phyloP scores from a whole-genome alignment of 2,888 invertebrate species.

The Conchocele bisecta region DNA sequence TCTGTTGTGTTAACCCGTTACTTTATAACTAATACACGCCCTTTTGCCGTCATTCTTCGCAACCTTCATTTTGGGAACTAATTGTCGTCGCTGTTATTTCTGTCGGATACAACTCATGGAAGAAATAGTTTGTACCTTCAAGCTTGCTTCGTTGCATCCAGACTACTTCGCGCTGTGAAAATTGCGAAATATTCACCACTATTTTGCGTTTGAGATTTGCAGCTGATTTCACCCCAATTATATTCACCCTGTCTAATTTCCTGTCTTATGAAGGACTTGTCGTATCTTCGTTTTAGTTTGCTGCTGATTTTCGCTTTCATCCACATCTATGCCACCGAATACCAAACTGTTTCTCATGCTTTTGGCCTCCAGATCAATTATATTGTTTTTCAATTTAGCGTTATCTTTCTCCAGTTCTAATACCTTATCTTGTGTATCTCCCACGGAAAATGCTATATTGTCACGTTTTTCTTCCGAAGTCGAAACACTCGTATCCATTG shows the following conservation, averaged over 20 bases:
- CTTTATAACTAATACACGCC: background rate
- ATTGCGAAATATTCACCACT: background rate
- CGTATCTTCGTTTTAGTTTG: background rate
- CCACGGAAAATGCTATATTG: too few species aligned
- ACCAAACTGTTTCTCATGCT: too few species aligned
- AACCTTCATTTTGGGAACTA: background rate
- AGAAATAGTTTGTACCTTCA: background rate
- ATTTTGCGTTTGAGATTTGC: background rate
- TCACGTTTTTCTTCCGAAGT: too few species aligned
- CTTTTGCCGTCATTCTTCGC: background rate
- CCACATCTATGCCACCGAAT: too few species aligned
- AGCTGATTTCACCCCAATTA: background rate
- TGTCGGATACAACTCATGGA: background rate
- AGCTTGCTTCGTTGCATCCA: background rate
- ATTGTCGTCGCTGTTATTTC: background rate
- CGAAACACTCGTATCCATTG: too few species aligned
- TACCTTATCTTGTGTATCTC: too few species aligned
- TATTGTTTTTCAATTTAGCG: background rate
- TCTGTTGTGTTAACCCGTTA: background rate
- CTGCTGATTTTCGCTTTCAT: background rate
- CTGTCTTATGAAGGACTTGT: background rate
- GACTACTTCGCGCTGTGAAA: background rate
- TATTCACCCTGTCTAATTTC: background rate
- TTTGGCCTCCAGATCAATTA: background rate
- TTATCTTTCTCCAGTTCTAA: background rate